Evolutionary conservation across 2,888 invertebrate genomes (phyloP).

Genomic region (Trissonchulus sp.): DNA sequence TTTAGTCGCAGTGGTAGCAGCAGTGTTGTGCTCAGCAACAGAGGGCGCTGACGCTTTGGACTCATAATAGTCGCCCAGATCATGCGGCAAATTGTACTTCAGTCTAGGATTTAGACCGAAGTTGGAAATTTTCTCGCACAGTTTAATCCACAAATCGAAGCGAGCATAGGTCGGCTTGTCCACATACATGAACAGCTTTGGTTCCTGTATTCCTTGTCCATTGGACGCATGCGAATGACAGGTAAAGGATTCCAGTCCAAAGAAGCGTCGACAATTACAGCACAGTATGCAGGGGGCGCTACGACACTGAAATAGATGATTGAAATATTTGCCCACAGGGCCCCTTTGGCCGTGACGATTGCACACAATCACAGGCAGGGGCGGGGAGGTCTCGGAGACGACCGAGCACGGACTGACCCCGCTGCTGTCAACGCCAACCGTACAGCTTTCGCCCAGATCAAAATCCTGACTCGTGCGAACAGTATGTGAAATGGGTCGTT

Average conservation of each 20-base stretch:
- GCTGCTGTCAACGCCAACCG: not conserved
- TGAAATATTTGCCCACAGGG: constrained; percentile 20
- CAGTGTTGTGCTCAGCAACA: not conserved
- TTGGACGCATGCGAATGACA: not conserved
- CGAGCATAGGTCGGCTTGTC: not conserved
- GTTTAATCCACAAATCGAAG: constrained; percentile 22
- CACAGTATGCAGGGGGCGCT: constrained; percentile 12
- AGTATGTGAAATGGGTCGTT: not conserved
- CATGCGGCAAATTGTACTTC: constrained; percentile 6
- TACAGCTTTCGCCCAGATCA: not conserved
- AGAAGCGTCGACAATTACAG: not conserved
- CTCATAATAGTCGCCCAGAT: constrained; percentile 7
- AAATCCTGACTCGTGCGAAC: not conserved
- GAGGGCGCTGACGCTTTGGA: not conserved
- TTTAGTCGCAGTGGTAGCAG: too few relatives aligned
- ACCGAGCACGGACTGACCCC: not conserved
- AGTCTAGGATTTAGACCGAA: not conserved
- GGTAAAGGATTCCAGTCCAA: not conserved
- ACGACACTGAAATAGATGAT: constrained; percentile 19
- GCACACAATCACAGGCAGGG: constrained; percentile 23
- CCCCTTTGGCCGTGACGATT: constrained; percentile 13
- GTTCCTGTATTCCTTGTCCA: not conserved
- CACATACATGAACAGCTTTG: constrained; percentile 26
- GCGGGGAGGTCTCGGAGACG: not conserved
- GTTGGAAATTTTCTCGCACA: not conserved